Percentiles rank a stretch among this genome's conserved stretches.
Conservation (phyloP, 92 coral and sea anemone genomes). For the Parazoanthus darwini region DNA sequence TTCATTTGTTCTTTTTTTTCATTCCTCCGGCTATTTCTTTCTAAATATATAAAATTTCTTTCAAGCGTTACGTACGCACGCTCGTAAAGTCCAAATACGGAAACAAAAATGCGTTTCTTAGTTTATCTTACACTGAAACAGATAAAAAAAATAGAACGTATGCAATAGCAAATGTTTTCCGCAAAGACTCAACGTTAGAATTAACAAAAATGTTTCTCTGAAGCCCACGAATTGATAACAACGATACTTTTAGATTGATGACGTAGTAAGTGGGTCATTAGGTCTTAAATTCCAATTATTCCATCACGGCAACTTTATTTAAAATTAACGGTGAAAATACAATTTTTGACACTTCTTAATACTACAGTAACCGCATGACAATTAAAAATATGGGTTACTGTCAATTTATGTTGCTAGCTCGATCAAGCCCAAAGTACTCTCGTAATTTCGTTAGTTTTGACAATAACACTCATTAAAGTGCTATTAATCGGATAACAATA, state of each 20-base stretch:
- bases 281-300: not conserved
- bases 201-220: too few relatives aligned
- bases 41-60: not conserved
- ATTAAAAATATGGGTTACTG: too few relatives aligned
- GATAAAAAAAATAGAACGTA: not conserved
- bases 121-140: not conserved
- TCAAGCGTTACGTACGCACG: not conserved
- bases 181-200: not conserved
- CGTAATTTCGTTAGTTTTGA: too few relatives aligned
- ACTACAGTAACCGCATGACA: not conserved
- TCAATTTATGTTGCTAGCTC: too few relatives aligned
- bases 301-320: not conserved
- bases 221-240: too few relatives aligned
- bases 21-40: not conserved
- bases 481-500: too few relatives aligned
- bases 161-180: not conserved
- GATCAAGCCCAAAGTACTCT: too few relatives aligned
- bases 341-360: not conserved
- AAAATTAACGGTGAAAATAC: not conserved
- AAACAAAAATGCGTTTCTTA: too few relatives aligned
- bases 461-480: too few relatives aligned
- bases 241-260: not conserved
- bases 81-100: not conserved
- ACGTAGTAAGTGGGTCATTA: not conserved
- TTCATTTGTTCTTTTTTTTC: not conserved